phyloP scores from a whole-genome alignment of 1,140 invertebrate genomes.

The Drosophila pallidifrons region DNA sequence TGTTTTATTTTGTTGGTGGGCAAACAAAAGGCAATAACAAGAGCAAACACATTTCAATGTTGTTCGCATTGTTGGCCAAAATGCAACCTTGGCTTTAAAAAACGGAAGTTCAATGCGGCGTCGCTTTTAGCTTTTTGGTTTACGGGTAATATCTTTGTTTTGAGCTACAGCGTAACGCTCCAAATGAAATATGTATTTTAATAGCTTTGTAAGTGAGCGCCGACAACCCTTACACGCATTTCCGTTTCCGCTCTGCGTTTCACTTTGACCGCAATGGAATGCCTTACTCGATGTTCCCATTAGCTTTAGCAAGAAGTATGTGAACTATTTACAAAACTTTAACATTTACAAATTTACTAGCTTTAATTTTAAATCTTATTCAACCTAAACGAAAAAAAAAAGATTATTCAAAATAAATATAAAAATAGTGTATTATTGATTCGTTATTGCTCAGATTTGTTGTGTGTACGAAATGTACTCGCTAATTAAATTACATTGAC shows the following conservation, averaged over 20 bases:
- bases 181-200: conserved; percentile 12
- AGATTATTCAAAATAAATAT: background rate
- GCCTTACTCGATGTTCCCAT: no score
- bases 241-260: conserved; percentile 25
- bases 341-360: no score
- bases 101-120: conserved; percentile 72
- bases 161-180: background rate
- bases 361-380: background rate
- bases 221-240: conserved; percentile 26
- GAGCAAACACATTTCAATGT: conserved; percentile 48
- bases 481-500: conserved; percentile 56
- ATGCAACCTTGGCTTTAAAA: conserved; percentile 70
- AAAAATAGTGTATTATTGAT: conserved; percentile 4
- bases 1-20: conserved; percentile 19
- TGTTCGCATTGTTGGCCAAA: conserved; percentile 58
- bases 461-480: background rate
- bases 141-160: conserved; percentile 6
- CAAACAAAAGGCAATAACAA: conserved; percentile 55
- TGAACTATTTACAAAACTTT: no score
- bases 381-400: background rate
- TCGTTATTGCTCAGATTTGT: background rate
- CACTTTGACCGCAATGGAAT: background rate
- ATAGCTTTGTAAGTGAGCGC: conserved; percentile 8
- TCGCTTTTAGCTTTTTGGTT: conserved; percentile 33
- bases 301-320: no score